phyloP scores from a whole-genome alignment of 1,140 invertebrate species.

The Aphidius ervi region DNA sequence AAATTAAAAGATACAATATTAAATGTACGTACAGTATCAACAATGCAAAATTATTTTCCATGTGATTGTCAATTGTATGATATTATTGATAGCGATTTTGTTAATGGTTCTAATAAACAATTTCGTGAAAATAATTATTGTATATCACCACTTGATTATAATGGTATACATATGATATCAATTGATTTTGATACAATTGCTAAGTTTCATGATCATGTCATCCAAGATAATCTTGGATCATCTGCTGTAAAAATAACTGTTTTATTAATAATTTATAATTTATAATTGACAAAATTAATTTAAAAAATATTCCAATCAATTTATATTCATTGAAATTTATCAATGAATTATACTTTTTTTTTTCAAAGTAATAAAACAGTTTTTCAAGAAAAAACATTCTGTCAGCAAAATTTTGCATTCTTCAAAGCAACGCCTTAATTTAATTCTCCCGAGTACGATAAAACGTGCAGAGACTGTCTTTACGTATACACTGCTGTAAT shows the following conservation, averaged over 20 bases:
- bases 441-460: constrained; percentile 18
- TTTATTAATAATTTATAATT: too few species aligned
- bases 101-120: constrained; percentile 60
- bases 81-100: constrained; percentile 68
- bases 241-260: constrained; percentile 21
- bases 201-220: constrained; percentile 63
- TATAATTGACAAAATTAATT: too few species aligned
- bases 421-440: too few species aligned
- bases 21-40: constrained; percentile 63
- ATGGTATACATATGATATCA: constrained; percentile 67
- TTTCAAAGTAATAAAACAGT: too few species aligned
- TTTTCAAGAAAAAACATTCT: too few species aligned
- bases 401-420: too few species aligned
- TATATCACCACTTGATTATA: constrained; percentile 77
- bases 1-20: constrained; percentile 63
- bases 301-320: too few species aligned
- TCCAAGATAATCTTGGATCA: constrained; percentile 60
- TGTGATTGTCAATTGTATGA: constrained; percentile 78
- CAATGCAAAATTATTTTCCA: constrained; percentile 74
- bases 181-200: constrained; percentile 67
- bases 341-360: too few species aligned
- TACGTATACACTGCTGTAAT: too few species aligned
- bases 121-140: constrained; percentile 76
- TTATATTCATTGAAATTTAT: too few species aligned
- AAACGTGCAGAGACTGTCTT: too few species aligned